phyloP scores from a whole-genome alignment of 92 coral and sea anemone genomes.

The Siderastrea radians region DNA sequence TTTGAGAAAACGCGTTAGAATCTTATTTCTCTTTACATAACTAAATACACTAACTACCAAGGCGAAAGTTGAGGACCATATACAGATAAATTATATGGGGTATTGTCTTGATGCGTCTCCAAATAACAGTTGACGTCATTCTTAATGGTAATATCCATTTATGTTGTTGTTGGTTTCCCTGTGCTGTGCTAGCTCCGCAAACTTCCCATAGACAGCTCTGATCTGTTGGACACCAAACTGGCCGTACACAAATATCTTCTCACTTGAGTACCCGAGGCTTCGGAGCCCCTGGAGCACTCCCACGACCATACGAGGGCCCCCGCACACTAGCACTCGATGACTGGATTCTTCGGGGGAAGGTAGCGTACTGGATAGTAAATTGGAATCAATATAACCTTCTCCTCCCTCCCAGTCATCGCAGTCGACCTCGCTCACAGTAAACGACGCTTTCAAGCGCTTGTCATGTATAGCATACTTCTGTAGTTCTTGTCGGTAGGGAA shows the following conservation, averaged over 20 bases:
- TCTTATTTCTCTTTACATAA: no score
- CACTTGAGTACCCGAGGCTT: slow-evolving; percentile 66
- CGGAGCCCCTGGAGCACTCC: slow-evolving; percentile 65
- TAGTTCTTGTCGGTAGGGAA: slow-evolving; percentile 64
- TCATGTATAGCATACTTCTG: slow-evolving; percentile 13
- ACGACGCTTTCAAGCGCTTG: slow-evolving; percentile 30
- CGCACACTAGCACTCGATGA: slow-evolving; percentile 69
- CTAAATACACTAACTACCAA: no score
- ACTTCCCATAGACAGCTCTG: slow-evolving; percentile 64
- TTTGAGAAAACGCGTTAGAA: no score
- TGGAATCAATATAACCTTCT: slow-evolving; percentile 61
- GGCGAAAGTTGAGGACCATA: no score
- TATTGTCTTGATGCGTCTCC: neutral
- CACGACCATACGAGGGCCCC: slow-evolving; percentile 71
- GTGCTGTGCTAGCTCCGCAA: slow-evolving; percentile 55
- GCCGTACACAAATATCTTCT: slow-evolving; percentile 71
- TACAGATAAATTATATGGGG: no score
- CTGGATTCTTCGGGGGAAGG: slow-evolving; percentile 59
- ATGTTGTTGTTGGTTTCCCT: slow-evolving; percentile 24
- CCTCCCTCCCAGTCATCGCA: slow-evolving; percentile 76
- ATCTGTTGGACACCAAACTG: slow-evolving; percentile 75
- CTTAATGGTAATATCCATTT: slow-evolving; percentile 17
- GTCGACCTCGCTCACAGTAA: slow-evolving; percentile 54
- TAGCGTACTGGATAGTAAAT: slow-evolving; percentile 42
- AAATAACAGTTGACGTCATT: neutral